These are phyloP conservation scores for Rhagologus leucostigma DNA, from an alignment of 2,113 vertebrate genomes.

Conservation along the genomic window DNA sequence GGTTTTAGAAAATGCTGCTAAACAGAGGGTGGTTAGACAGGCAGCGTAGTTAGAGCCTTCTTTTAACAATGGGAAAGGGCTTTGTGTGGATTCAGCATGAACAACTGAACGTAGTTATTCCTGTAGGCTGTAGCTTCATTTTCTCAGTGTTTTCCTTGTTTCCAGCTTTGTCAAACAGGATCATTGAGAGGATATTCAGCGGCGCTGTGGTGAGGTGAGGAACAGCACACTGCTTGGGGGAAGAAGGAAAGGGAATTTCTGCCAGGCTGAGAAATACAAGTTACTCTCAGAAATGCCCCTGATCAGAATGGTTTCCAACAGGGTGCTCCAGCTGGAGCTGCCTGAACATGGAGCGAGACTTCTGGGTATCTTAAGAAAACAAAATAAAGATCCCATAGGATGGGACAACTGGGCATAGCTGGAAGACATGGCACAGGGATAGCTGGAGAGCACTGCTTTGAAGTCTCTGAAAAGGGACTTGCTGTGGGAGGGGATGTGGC, in stretches of 20 bases:
- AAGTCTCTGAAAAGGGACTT: neutral
- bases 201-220: conserved; percentile 94
- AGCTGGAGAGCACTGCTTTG: neutral
- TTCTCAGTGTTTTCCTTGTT: conserved; percentile 46
- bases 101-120: neutral
- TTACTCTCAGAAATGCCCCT: neutral
- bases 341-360: neutral
- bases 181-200: conserved; percentile 95
- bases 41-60: neutral
- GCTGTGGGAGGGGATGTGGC: neutral
- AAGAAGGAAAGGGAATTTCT: neutral
- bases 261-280: neutral
- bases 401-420: neutral
- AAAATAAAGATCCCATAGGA: neutral
- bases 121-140: conserved; percentile 45
- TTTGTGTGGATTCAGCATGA: neutral
- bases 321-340: neutral
- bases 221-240: neutral
- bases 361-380: neutral
- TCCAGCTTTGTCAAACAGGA: conserved; percentile 92
- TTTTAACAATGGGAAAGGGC: neutral
- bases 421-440: neutral
- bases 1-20: neutral
- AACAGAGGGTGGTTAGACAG: neutral
- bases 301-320: neutral